Conservation (phyloP, 1,140 invertebrate species). For the Trichonephila clavata region DNA sequence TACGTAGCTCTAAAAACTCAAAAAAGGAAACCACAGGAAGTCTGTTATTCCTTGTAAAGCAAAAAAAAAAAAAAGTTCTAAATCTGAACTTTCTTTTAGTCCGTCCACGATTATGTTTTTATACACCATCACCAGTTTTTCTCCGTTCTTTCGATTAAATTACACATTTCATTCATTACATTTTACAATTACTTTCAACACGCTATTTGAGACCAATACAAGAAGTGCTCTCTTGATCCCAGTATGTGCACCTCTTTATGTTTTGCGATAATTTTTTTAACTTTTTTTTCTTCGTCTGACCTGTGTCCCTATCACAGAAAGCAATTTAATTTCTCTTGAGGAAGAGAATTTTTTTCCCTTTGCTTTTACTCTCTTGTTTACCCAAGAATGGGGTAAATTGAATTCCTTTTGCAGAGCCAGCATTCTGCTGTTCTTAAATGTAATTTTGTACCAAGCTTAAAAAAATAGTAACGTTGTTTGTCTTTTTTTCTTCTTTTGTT, state of each 20-base stretch:
- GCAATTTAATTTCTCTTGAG: slow-evolving; percentile 69
- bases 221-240: not conserved
- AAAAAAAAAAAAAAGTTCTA: not conserved
- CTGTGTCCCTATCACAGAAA: slow-evolving; percentile 65
- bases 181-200: slow-evolving; percentile 44
- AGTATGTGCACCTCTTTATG: not conserved
- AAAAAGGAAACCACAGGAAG: no score
- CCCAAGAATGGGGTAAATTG: slow-evolving; percentile 64
- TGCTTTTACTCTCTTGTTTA: slow-evolving; percentile 59
- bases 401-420: slow-evolving; percentile 51
- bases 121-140: not conserved
- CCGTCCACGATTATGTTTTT: not conserved
- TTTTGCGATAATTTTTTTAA: slow-evolving; percentile 17
- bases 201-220: not conserved
- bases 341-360: slow-evolving; percentile 50
- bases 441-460: slow-evolving; percentile 39
- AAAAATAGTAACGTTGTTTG: slow-evolving; percentile 42
- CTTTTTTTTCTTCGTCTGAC: slow-evolving; percentile 56
- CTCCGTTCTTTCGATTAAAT: not conserved
- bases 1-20: no score
- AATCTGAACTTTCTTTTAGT: not conserved
- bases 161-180: slow-evolving; percentile 37
- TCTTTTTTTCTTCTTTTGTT: not conserved
- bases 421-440: slow-evolving; percentile 58
- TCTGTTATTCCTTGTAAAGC: no score